Conservation (phyloP, 2,113 vertebrate genomes). For the Myotis lucifugus region DNA sequence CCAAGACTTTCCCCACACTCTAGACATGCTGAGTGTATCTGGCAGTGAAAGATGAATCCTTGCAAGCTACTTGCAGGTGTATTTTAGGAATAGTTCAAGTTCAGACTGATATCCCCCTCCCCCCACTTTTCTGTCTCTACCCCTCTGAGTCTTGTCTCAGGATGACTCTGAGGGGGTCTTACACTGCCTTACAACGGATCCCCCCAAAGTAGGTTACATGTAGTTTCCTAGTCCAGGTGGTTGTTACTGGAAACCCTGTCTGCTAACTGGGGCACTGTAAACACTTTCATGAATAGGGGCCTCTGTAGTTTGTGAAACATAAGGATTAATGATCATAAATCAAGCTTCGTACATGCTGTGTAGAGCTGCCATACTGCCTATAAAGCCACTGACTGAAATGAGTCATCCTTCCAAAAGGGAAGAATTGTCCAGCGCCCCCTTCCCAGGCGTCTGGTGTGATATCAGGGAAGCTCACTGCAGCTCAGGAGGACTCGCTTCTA, state of each 20-base stretch:
- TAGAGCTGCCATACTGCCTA: not conserved
- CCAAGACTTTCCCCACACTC: not conserved
- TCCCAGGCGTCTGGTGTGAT: not conserved
- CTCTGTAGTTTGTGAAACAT: not conserved
- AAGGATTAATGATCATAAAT: not conserved
- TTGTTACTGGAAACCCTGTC: not conserved
- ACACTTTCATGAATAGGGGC: not conserved
- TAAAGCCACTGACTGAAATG: not conserved
- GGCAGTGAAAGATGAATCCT: not conserved
- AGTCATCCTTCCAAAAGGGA: not conserved
- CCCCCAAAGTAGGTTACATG: not conserved
- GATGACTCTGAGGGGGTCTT: not conserved
- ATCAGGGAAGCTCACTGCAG: not conserved
- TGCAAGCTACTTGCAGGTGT: not conserved
- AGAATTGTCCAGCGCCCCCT: not conserved
- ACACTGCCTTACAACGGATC: not conserved
- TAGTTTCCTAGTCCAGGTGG: not conserved
- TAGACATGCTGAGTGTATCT: not conserved
- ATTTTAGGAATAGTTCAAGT: conserved; percentile 35
- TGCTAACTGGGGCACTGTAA: not conserved
- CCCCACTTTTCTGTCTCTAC: not conserved
- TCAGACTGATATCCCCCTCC: not conserved
- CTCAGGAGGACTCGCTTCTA: not conserved
- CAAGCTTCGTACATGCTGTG: not conserved
- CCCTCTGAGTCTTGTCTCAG: not conserved